phyloP scores from a whole-genome alignment of 2,888 invertebrate species.

The Euspilapteryx auroguttella region DNA sequence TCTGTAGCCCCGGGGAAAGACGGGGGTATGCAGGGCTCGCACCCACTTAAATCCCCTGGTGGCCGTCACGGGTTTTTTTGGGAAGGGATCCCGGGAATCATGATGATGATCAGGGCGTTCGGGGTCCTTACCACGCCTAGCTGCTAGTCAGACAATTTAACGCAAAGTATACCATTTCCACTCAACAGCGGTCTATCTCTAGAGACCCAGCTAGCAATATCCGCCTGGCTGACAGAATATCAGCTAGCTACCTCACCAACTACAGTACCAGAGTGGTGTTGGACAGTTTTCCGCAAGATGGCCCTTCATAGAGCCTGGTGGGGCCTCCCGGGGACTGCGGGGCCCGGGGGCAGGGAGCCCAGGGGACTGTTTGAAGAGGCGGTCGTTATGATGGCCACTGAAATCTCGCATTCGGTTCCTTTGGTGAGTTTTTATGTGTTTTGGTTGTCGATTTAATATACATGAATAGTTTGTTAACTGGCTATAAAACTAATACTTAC shows the following conservation, averaged over 20 bases:
- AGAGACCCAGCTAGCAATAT: constrained; percentile 25
- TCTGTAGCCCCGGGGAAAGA: too few species aligned
- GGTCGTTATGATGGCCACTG: constrained; percentile 23
- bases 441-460: too few species aligned
- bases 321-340: constrained; percentile 14
- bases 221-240: constrained; percentile 21
- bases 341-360: constrained; percentile 15
- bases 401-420: constrained; percentile 46
- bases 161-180: too few species aligned
- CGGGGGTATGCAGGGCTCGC: too few species aligned
- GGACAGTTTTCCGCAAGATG: constrained; percentile 23
- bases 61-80: too few species aligned
- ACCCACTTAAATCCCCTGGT: too few species aligned
- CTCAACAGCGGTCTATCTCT: constrained; percentile 36
- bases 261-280: constrained; percentile 23
- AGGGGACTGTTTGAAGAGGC: constrained; percentile 18
- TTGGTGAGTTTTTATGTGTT: constrained; percentile 20
- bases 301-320: constrained; percentile 29
- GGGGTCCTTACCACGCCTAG: too few species aligned
- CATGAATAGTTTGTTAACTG: too few species aligned
- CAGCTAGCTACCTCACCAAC: constrained; percentile 5
- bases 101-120: too few species aligned
- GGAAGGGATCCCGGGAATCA: too few species aligned
- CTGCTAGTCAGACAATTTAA: too few species aligned
- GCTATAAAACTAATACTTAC: too few species aligned